Evolutionary conservation across 1,140 invertebrate genomes (phyloP).

Genomic region (Listronotus oregonensis): DNA sequence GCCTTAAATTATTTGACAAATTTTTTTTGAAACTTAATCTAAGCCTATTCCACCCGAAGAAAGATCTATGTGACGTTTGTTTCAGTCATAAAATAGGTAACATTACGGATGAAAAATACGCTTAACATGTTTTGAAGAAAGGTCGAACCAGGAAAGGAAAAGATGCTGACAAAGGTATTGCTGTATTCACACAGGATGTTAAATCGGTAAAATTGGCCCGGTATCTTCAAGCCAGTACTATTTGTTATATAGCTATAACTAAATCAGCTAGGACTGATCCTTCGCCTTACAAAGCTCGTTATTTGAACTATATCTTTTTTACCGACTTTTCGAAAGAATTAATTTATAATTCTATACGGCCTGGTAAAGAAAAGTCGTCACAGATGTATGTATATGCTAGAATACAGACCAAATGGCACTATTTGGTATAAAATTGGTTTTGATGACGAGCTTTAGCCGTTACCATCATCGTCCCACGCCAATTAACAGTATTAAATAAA

Average conservation of each 20-base stretch:
- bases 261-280: slow-evolving; percentile 11
- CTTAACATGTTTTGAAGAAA: too few species aligned
- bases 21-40: too few species aligned
- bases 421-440: too few species aligned
- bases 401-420: too few species aligned
- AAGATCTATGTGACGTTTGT: slow-evolving; percentile 47
- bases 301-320: slow-evolving; percentile 5
- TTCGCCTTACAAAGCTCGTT: slow-evolving; percentile 15
- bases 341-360: slow-evolving; percentile 9
- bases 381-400: neutral
- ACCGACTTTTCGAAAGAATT: slow-evolving; percentile 3
- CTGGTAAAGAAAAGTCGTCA: slow-evolving; percentile 2
- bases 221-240: slow-evolving; percentile 11
- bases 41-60: slow-evolving; percentile 39
- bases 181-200: slow-evolving; percentile 2
- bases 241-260: neutral
- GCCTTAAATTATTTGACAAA: too few species aligned
- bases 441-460: too few species aligned
- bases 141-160: slow-evolving; percentile 34
- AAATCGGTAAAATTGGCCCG: slow-evolving; percentile 4
- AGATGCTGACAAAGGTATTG: too few species aligned
- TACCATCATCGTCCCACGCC: too few species aligned
- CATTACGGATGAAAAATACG: slow-evolving; percentile 35
- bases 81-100: slow-evolving; percentile 25
- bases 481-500: too few species aligned